Evolutionary conservation across 2,797 vertebrate genomes (phyloP).

Genomic region (Psittacula echo): DNA sequence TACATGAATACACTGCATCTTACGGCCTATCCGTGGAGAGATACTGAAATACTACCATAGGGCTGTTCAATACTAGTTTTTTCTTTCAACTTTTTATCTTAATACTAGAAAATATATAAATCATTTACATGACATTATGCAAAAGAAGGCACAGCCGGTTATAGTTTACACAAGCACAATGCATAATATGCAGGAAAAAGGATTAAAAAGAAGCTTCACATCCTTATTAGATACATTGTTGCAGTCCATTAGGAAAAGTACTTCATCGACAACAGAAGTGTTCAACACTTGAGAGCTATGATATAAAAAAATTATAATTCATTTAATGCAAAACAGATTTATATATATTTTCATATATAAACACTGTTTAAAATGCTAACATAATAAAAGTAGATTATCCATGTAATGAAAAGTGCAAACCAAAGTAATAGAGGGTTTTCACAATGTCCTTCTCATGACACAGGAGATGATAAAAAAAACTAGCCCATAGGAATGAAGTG

Average conservation of each 20-base stretch:
- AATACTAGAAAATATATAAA: slow-evolving; percentile 88
- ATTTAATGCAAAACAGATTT: slow-evolving; percentile 83
- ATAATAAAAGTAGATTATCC: slow-evolving; percentile 77
- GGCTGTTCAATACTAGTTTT: slow-evolving; percentile 83
- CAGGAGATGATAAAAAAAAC: slow-evolving; percentile 68
- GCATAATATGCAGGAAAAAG: slow-evolving; percentile 84
- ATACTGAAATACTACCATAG: slow-evolving; percentile 82
- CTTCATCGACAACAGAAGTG: slow-evolving; percentile 80
- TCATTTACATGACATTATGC: slow-evolving; percentile 90
- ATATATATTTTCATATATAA: slow-evolving; percentile 80
- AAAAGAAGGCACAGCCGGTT: slow-evolving; percentile 94
- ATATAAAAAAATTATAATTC: slow-evolving; percentile 81
- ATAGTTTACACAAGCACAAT: slow-evolving; percentile 85
- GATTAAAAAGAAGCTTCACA: slow-evolving; percentile 83
- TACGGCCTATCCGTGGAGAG: slow-evolving; percentile 79
- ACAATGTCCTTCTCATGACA: slow-evolving; percentile 79
- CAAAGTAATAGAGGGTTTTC: slow-evolving; percentile 77
- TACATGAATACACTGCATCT: slow-evolving; percentile 84
- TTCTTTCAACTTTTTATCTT: slow-evolving; percentile 81
- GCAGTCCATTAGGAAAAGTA: slow-evolving; percentile 76
- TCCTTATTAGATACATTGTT: slow-evolving; percentile 80
- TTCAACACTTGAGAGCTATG: slow-evolving; percentile 81
- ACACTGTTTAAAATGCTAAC: slow-evolving; percentile 79
- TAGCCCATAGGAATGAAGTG: slow-evolving; percentile 72
- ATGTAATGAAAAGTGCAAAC: slow-evolving; percentile 85